Evolutionary conservation across 2,113 vertebrate genomes (phyloP), one percentile per base, ranked within the genome.

Genomic region (Vidua macroura): DNA sequence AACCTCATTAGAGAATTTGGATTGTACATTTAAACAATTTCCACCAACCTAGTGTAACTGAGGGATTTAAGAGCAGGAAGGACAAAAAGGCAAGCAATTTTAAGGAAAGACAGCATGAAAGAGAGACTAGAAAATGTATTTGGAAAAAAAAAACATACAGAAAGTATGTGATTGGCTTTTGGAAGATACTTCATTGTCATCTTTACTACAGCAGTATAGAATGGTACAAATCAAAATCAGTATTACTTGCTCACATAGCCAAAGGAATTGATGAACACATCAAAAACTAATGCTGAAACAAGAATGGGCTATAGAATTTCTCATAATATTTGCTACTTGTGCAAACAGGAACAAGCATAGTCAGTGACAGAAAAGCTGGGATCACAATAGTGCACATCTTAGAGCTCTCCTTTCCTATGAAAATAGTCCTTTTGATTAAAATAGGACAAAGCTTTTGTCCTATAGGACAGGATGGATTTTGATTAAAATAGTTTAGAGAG

Each of bases 1-100:
- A 96, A 95, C 80, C 92, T 92, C 90, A 90, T 25, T 88, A 80
- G 93, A 94, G 83, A 93, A 92, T 93, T 86, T 88, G 68, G 64
- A 48, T 77, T 82, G 52, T 60, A 86, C 79, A 86, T 88, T 88
- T 86, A 86, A 94, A 95, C 44, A 33, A 67, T 86, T 88, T 96
- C 63, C 60, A 93, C 60, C 72, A 86, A 59, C 31, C 39, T 53
- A 49, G 44, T 37, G 23, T 84, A 90, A 90, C 76, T 30, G 41
- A 75, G 35, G n/a, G 64, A 81, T 83, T 95, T 86, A 88, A 88
- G 37, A 58, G 60, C 73, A 84, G 69, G 88, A 90, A 95, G 88
- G 66, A 81, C 85, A 96, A 95, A 95, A 95, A 86, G 74, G 55
- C 91, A 90, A 90, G 46, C 13, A 86, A 81, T 35, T 83, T 24